Percentiles rank a stretch among this genome's conserved stretches.
phyloP scores from a whole-genome alignment of 2,113 vertebrate genomes.

The Osmerus mordax region DNA sequence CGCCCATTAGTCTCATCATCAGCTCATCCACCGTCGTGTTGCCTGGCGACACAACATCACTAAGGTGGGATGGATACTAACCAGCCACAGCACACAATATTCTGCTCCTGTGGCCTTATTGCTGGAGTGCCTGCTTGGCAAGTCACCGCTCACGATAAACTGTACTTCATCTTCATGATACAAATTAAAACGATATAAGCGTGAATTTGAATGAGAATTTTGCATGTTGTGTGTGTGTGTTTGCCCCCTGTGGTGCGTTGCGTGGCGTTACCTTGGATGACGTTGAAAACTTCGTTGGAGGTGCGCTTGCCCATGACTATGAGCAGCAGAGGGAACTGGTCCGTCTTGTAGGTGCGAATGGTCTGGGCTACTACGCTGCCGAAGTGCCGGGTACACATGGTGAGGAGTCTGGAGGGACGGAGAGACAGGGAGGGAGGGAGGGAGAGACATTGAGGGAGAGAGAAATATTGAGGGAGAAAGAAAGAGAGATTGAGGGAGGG shows the following conservation, averaged over 20 bases:
- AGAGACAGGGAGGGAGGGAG: conserved; percentile 20
- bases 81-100: neutral
- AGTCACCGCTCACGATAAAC: too few species aligned
- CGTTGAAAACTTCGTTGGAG: conserved; percentile 98
- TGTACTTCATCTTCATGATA: too few species aligned
- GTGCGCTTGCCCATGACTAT: conserved; percentile 98
- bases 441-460: neutral
- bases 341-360: conserved; percentile 95
- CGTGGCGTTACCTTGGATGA: conserved; percentile 90
- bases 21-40: conserved; percentile 98
- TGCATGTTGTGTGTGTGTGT: too few species aligned
- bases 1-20: conserved; percentile 99
- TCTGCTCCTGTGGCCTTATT: neutral
- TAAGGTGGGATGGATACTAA: neutral
- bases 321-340: conserved; percentile 97
- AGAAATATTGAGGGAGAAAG: neutral
- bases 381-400: conserved; percentile 95
- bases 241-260: too few species aligned
- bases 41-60: conserved; percentile 70
- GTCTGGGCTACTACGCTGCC: conserved; percentile 96
- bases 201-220: too few species aligned
- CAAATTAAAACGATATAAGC: too few species aligned
- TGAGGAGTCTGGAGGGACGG: conserved; percentile 81
- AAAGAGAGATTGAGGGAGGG: too few species aligned
- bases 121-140: too few species aligned